Evolutionary conservation across 1,140 invertebrate genomes (phyloP), one percentile per base, ranked within the genome.

Genomic region (Thalassaphorura encarpata): DNA sequence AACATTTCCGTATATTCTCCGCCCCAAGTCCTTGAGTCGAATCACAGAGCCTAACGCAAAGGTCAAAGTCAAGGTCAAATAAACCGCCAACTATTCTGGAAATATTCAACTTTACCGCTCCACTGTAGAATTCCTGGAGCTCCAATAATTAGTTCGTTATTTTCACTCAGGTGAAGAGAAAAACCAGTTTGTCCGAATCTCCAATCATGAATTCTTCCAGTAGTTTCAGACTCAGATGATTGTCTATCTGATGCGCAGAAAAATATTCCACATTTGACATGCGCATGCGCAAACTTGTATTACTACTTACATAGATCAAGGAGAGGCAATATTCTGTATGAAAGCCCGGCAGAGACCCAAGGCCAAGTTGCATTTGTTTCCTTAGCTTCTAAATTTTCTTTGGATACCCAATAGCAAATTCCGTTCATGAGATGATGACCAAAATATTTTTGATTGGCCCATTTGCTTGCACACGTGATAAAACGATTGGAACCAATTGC

Each of bases 91-190:
- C n/a, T n/a, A n/a, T n/a, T n/a, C n/a, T n/a, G n/a, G n/a, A n/a
- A 45, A 31, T 27, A 29, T 40, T 47, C n/a, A 29, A 33, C 11
- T 33, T 42, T 54, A 63, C 72, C 72, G 36, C 63, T 66, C 72
- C 72, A 74, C 23, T 71, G 66, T 46, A 67, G 66, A 42, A 71
- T 65, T 23, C 72, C 72, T 16, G 73, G 73, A 18, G 72, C 70
- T 16, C 72, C 72, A n/a, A 74, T 18, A 11, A 71, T 55, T 52
- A 72, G 54, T 49, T 68, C 60, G 36, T 66, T 57, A 18, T 58
- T 62, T 13, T 19, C 19, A 3, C 57, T 57, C 48, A 70, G 60
- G 45, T 69, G 63, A 5, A 63, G 31, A 8, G 66, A 66, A 23
- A 70, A 49, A 16, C 69, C 69, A 18, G 68, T 63, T 52, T 68